Conservation (phyloP, 2,113 vertebrate species). For the Progne subis region DNA sequence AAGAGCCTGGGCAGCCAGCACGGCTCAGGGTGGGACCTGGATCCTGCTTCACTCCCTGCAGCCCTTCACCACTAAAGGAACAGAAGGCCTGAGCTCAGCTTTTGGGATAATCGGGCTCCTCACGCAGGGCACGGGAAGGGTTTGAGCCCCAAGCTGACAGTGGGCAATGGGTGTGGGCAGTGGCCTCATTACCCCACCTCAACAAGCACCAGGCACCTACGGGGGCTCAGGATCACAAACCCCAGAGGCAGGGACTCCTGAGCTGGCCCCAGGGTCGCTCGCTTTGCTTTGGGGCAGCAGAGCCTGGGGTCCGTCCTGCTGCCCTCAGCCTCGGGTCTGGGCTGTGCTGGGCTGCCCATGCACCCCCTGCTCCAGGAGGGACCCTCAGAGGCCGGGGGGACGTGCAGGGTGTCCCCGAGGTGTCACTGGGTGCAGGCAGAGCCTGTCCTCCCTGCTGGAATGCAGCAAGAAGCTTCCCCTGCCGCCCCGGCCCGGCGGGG, state of each 20-base stretch:
- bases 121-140: fast-evolving
- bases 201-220: not conserved
- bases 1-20: not conserved
- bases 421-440: not conserved
- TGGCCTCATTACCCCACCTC: fast-evolving
- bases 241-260: not conserved
- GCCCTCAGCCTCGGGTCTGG: not conserved
- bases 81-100: not conserved
- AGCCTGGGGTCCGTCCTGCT: not conserved
- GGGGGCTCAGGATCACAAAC: not conserved
- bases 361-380: not conserved
- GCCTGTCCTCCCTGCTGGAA: conserved; percentile 10
- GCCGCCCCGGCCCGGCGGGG: not conserved
- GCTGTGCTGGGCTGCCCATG: not conserved
- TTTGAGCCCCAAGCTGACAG: not conserved
- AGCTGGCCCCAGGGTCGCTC: not conserved
- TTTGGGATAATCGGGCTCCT: not conserved
- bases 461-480: not conserved
- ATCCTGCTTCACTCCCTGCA: not conserved
- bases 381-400: not conserved
- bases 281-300: not conserved
- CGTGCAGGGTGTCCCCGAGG: not conserved
- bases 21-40: not conserved
- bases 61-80: not conserved
- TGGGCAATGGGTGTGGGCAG: not conserved